Evolutionary conservation across 2,888 invertebrate genomes (phyloP), one percentile per base, ranked within the genome.

Genomic region (Hemaris fuciformis): DNA sequence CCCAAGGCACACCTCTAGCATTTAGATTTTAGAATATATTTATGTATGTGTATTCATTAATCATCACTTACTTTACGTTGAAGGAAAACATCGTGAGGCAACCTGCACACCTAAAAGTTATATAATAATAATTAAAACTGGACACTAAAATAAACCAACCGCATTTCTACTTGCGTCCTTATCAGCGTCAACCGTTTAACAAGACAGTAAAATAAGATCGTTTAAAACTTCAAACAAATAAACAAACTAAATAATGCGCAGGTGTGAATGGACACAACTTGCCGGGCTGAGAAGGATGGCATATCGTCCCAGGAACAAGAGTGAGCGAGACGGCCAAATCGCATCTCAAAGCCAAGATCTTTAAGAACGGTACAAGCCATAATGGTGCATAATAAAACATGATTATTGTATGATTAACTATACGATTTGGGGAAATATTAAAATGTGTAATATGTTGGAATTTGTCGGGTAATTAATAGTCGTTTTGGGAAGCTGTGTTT

Each of bases 251-350:
- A 81, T 86, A 84, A 86, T 83, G 82, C 73, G 82, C 89, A 88
- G 88, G 89, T 89, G 89, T 88, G 87, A 89, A 89, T 84, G 80
- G 77, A 80, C 84, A 82, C 79, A 66, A 80, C 80, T 80, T 81
- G 84, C 80, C 69, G 77, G 80, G 66, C 86, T 64, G 82, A 92
- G 70, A 66, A 83, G 77, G 90, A 89, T 60, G 64, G 64, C 68
- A 38, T 4, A 60, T 46, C 5, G n/a, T 2, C 25, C 20, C 18
- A 27, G 8, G 0, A 43, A 43, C 25, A 25, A 13, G 25, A 10
- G 59, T 5, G 27, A 43, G 18, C 27, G 4, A 10, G 31, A 53
- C 20, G 2, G 10, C 18, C 10, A 53, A 10, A 53, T 18, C 53
- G 4, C 53, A 60, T 60, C 60, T 60, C 60, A 20, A 53, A 60